Evolutionary conservation across 2,797 vertebrate genomes (phyloP).

Genomic region (Acanthurus tractus): DNA sequence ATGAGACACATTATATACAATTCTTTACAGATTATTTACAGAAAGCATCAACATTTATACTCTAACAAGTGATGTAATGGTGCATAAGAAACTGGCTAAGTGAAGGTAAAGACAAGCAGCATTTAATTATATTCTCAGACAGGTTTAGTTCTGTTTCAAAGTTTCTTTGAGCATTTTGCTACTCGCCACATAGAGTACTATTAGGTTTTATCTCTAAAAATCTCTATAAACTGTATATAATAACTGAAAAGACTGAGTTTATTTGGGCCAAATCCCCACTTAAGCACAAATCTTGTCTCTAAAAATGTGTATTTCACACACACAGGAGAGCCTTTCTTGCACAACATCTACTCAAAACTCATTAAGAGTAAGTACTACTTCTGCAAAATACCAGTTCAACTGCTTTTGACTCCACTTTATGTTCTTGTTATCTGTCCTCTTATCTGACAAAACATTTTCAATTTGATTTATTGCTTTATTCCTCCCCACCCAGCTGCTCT

Average conservation of each 20-base stretch:
- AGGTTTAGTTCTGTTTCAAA: not conserved
- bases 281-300: constrained; percentile 7
- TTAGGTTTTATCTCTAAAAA: not conserved
- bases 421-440: constrained; percentile 35
- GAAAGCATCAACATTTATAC: constrained; percentile 9
- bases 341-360: constrained; percentile 2
- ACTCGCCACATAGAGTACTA: not conserved
- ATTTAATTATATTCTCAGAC: constrained; percentile 1
- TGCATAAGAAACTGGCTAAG: not conserved
- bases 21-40: constrained; percentile 37
- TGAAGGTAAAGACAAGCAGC: not conserved
- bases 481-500: constrained; percentile 50
- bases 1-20: constrained; percentile 21
- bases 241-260: not conserved
- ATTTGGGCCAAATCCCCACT: not conserved
- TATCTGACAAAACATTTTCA: constrained; percentile 55
- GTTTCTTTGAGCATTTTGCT: not conserved
- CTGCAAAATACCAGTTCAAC: constrained; percentile 4
- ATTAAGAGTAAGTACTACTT: constrained; percentile 15
- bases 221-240: not conserved
- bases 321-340: constrained; percentile 11
- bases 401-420: constrained; percentile 19
- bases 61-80: constrained; percentile 13
- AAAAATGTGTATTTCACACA: not conserved
- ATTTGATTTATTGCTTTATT: constrained; percentile 62